Conservation (phyloP, 2,888 invertebrate genomes). For the Glaucopsyche alexis region DNA sequence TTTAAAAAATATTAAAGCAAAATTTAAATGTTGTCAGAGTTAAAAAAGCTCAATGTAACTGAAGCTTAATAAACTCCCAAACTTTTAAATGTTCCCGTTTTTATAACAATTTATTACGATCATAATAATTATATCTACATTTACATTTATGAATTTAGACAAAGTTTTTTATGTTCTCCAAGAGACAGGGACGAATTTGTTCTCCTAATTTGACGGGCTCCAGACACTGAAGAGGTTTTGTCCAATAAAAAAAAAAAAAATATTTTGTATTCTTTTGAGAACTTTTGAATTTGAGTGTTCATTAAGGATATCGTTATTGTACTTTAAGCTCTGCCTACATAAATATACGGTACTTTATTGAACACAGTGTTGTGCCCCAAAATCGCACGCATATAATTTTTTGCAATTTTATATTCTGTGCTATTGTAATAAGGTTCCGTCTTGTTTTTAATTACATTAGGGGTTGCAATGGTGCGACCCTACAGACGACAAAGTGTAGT, state of each 20-base stretch:
- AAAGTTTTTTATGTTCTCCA: conserved; percentile 3
- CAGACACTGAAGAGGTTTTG: conserved; percentile 18
- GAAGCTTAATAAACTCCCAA: not conserved
- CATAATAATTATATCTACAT: conserved; percentile 6
- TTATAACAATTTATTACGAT: conserved; percentile 20
- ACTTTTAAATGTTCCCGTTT: not conserved
- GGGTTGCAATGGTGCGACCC: conserved; percentile 56
- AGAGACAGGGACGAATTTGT: conserved; percentile 21
- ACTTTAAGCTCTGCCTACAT: not conserved
- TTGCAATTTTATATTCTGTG: conserved; percentile 39
- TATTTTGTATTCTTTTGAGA: conserved; percentile 24
- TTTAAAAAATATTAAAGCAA: too few relatives aligned
- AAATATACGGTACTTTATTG: not conserved
- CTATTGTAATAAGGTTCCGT: conserved; percentile 36
- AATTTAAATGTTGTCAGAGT: too few relatives aligned
- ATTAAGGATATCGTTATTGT: not conserved
- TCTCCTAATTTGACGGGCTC: conserved; percentile 1
- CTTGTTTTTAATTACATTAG: conserved; percentile 39
- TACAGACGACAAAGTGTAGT: conserved; percentile 71
- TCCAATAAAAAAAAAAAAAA: conserved; percentile 11
- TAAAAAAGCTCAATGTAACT: not conserved
- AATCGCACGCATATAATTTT: conserved; percentile 22
- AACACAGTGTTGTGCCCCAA: not conserved
- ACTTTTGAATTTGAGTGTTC: conserved; percentile 11
- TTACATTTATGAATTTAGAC: conserved; percentile 16